Base-by-base conservation (phyloP, 2,113 vertebrate species). In the Aspiorhynchus laticeps region DNA sequence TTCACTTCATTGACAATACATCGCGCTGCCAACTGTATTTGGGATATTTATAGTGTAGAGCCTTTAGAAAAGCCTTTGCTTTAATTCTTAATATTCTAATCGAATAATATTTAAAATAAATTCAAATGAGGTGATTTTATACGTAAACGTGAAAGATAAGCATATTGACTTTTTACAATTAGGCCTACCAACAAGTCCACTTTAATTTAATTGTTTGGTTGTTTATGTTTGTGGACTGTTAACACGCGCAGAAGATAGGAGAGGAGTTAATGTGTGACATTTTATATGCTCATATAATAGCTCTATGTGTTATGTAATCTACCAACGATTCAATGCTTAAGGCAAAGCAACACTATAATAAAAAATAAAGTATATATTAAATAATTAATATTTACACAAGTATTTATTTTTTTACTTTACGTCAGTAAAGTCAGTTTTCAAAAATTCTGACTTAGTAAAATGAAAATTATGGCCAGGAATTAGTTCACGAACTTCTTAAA, bases 1-100 rank as follows among this genome's bases (percentile, higher is more conserved):
- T 81, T 81, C 36, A 43, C 56, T 65, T 81, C 31, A 79, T 59
- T 80, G 53, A 61, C 78, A 80, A 80, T 61, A 63, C 78, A n/a
- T 59, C 51, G 31, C 19, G 53, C 31, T 61, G 78, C 56, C 78
- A 80, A 80, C 56, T 63, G 36, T 80, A 61, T 41, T 80, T 80
- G 10, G 21, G 53, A 28, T 80, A 46, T 81, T 81, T 81, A 81
- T 38, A 65, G 61, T n/a, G 38, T 75, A 46, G 5, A 46, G 5
- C 24, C 5, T 14, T 75, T 11, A 65, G 5, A 81, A 81, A 80
- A 21, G 14, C 9, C 2, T n/a, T 74, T 75, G 73, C 12, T 75
- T 75, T 46, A 7, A 1, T 59, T 59, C 8, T 26, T 75, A 11
- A 41, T 26, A 76, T 46, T 48, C 41, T 7, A 48, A 76, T 76